Base-by-base conservation (phyloP, 2,113 vertebrate species). In the Neofelis nebulosa region DNA sequence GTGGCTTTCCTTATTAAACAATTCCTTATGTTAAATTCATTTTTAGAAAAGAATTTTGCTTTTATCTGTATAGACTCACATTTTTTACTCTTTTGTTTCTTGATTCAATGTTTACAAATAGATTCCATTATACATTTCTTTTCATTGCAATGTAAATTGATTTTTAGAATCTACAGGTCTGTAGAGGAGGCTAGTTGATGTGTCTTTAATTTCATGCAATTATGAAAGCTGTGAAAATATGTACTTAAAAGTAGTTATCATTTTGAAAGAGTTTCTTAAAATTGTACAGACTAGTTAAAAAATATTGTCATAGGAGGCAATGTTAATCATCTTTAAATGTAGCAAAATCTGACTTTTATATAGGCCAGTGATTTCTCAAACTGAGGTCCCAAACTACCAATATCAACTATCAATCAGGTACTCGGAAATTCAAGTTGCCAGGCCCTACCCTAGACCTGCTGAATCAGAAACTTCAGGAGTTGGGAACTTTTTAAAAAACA, bases 191-290 rank as follows among this genome's bases (percentile, higher is more conserved):
- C 0, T 50, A 36, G 4, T 1, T 55, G 57, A 71, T 71, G n/a
- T 3, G 0, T 3, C 65, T 87, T 2, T 82, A 86, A 29, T 55
- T 97, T 36, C 63, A 27, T 41, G 29, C 0, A 81, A 23, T 96
- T 98, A 61, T 92, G 88, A 83, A 94, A 95, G 92, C n/a, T 80
- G 85, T 89, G 61, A 52, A 81, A 80, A 57, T 91, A 96, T 88
- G 80, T 63, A 11, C 78, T 41, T 93, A 97, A 96, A 63, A 50
- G 91, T 76, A 79, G 38, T 41, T 76, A 68, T 55, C 55, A 19
- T 93, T 98, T 94, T 96, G 82, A 90, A 91, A 84, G 63, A 55
- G 73, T 41, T 4, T 63, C 4, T 97, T 80, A 52, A 97, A 94
- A 92, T 95, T 23, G 50, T 83, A 97, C 85, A 97, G 63, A 61